Percentiles rank a stretch among this genome's conserved stretches.
These are phyloP conservation scores for roundworm (Caenorhabditis elegans) DNA, from an alignment of 1,140 invertebrate species.

Conservation along the genomic window DNA sequence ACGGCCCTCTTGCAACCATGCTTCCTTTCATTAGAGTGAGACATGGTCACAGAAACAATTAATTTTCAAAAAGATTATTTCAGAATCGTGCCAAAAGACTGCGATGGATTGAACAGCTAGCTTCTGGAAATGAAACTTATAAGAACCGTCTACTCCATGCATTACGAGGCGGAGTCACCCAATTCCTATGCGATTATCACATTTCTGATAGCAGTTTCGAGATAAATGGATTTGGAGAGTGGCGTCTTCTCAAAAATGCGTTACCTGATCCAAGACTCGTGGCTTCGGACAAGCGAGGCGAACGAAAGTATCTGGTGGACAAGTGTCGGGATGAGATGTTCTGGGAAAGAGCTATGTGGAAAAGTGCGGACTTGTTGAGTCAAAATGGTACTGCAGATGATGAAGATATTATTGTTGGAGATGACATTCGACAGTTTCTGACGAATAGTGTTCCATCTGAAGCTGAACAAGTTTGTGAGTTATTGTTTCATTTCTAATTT, in stretches of 20 bases:
- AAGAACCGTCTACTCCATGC: not conserved
- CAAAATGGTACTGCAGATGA: not conserved
- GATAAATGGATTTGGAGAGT: conserved; percentile 32
- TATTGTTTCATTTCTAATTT: too few species aligned
- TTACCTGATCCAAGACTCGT: conserved; percentile 16
- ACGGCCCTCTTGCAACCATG: conserved; percentile 8
- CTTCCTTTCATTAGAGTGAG: conserved; percentile 10
- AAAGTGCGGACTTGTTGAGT: not conserved
- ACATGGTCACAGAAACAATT: not conserved
- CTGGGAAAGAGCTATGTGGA: not conserved
- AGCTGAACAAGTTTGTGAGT: too few species aligned
- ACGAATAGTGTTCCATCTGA: too few species aligned
- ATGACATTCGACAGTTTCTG: not conserved
- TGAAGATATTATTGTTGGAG: not conserved
- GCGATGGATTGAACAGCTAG: not conserved
- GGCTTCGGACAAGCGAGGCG: not conserved
- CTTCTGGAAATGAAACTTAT: not conserved
- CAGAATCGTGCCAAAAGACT: not conserved
- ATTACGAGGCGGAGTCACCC: not conserved
- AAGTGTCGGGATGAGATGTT: conserved; percentile 9
- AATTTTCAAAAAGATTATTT: not conserved
- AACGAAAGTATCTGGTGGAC: conserved; percentile 17
- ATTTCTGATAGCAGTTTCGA: conserved; percentile 19
- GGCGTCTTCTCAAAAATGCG: conserved; percentile 21
- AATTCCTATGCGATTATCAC: conserved; percentile 33